These are phyloP conservation scores for Aporophyla lueneburgensis DNA, from an alignment of 2,888 invertebrate species.

Conservation along the genomic window DNA sequence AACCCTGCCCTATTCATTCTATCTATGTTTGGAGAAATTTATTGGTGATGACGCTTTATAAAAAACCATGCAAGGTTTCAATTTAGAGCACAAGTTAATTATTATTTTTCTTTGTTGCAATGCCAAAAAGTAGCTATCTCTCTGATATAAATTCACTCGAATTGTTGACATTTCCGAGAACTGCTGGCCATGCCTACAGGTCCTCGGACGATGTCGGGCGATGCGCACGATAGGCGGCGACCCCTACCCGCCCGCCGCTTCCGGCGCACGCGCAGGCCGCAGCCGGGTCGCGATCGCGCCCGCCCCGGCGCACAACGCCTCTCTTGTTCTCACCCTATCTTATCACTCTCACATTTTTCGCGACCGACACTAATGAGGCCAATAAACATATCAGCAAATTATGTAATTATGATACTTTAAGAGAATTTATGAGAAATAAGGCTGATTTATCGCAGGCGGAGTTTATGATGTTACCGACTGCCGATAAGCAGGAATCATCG, in stretches of 20 bases:
- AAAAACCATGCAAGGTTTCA: not conserved
- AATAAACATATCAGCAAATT: constrained; percentile 81
- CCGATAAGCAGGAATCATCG: constrained; percentile 57
- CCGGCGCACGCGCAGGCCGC: constrained; percentile 70
- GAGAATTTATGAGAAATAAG: constrained; percentile 71
- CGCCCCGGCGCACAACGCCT: constrained; percentile 76
- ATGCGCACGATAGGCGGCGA: constrained; percentile 73
- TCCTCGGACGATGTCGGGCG: constrained; percentile 54
- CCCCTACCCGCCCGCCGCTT: constrained; percentile 76
- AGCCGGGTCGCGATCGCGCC: constrained; percentile 62
- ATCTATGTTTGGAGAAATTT: not conserved
- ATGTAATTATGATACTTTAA: constrained; percentile 78
- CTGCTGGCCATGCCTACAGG: constrained; percentile 54
- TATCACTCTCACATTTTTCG: constrained; percentile 88
- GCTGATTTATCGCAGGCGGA: constrained; percentile 71
- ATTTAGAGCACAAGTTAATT: not conserved
- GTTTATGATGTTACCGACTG: constrained; percentile 67
- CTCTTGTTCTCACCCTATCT: constrained; percentile 86
- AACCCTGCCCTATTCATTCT: not conserved
- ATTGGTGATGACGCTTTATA: not conserved
- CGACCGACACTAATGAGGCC: constrained; percentile 85
- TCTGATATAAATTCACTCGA: constrained; percentile 26
- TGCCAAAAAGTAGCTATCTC: constrained; percentile 35
- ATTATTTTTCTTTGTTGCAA: constrained; percentile 32
- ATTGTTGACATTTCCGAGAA: constrained; percentile 60